These are phyloP conservation scores for Herminia tarsipennalis DNA, from an alignment of 2,888 invertebrate genomes.

Conservation along the genomic window DNA sequence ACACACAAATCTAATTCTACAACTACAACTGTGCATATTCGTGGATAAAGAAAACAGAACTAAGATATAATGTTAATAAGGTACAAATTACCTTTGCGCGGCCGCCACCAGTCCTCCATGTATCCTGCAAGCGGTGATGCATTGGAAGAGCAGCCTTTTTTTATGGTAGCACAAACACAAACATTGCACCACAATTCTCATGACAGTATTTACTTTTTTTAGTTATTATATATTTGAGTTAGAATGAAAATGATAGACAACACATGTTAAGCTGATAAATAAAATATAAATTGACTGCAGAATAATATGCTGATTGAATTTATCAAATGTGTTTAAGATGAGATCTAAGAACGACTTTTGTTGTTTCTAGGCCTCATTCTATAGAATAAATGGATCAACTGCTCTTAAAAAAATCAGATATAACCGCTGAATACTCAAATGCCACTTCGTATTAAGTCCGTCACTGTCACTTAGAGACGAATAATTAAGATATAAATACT, in stretches of 20 bases:
- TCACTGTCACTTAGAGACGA: too few species aligned
- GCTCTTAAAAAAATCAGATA: too few species aligned
- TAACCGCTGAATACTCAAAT: too few species aligned
- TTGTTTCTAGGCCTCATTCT: too few species aligned
- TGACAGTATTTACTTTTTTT: conserved; percentile 81
- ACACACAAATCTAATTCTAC: background rate
- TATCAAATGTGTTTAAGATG: too few species aligned
- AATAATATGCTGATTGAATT: conserved; percentile 48
- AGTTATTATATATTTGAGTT: conserved; percentile 24
- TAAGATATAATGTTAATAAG: conserved; percentile 64
- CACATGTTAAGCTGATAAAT: conserved; percentile 50
- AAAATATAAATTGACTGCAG: conserved; percentile 33
- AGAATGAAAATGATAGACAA: conserved; percentile 39
- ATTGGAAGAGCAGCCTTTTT: conserved; percentile 89
- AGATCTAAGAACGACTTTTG: too few species aligned
- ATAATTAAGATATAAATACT: too few species aligned
- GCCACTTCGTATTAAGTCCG: too few species aligned
- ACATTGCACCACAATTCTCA: conserved; percentile 81
- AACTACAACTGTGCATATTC: conserved; percentile 37
- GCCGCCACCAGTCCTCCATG: conserved; percentile 99
- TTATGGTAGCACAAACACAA: conserved; percentile 86
- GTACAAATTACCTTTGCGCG: conserved; percentile 95
- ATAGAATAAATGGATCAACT: too few species aligned
- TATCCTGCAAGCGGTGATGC: conserved; percentile 98
- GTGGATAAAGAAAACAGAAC: conserved; percentile 40